Conservation (phyloP, 2,797 vertebrate species). For the Bryconaethiops microstoma region DNA sequence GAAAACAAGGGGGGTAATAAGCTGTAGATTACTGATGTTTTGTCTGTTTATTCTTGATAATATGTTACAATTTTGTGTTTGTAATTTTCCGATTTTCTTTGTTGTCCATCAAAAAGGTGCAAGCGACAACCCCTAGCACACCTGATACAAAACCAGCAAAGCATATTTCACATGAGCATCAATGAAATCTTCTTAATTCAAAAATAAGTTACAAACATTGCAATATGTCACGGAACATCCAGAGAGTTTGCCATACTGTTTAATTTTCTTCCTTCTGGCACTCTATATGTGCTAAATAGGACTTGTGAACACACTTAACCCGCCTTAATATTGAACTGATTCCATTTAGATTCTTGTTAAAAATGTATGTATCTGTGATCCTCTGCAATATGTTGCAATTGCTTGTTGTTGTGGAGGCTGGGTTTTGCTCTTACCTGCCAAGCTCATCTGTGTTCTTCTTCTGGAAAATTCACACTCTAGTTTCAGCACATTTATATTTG, state of each 20-base stretch:
- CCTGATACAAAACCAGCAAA: no score
- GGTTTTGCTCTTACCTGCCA: not conserved
- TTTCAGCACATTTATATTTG: slow-evolving; percentile 15
- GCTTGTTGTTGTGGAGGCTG: not conserved
- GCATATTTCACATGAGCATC: not conserved
- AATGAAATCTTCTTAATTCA: not conserved
- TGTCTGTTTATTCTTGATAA: not conserved
- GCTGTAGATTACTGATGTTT: not conserved
- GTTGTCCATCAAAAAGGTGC: not conserved
- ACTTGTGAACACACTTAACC: not conserved
- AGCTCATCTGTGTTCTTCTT: not conserved
- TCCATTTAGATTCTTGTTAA: slow-evolving; percentile 1
- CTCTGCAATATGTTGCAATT: slow-evolving; percentile 19
- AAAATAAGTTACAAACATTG: not conserved
- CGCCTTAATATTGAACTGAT: not conserved
- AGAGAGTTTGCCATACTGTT: not conserved
- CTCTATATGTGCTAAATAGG: not conserved
- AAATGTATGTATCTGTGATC: slow-evolving; percentile 4
- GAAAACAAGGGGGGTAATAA: not conserved
- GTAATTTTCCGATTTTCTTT: not conserved
- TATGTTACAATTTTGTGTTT: not conserved
- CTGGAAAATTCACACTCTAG: slow-evolving; percentile 7
- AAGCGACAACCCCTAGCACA: not conserved
- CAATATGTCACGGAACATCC: no score
- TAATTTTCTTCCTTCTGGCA: not conserved